These are phyloP conservation scores for Apostichopus leukothele DNA, from an alignment of 53 echinoderm and acorn worm species.

Conservation along the genomic window DNA sequence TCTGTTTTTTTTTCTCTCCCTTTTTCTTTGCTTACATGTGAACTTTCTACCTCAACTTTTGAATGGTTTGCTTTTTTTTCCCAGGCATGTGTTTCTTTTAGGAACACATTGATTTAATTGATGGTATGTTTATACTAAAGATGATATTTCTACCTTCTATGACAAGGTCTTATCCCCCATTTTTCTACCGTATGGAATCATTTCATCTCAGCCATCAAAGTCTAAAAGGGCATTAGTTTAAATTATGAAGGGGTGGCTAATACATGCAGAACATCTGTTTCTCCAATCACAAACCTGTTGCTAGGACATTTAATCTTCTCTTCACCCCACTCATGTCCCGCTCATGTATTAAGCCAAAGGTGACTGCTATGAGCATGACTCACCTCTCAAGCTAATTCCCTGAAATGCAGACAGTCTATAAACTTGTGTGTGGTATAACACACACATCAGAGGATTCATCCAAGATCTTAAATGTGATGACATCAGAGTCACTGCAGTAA, in stretches of 20 bases:
- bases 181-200: background rate
- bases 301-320: background rate
- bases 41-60: background rate
- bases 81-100: background rate
- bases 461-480: too few relatives aligned
- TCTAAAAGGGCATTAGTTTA: background rate
- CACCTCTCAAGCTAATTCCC: too few relatives aligned
- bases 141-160: slow-evolving; percentile 14
- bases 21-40: too few relatives aligned
- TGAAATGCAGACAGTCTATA: too few relatives aligned
- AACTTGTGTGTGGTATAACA: too few relatives aligned
- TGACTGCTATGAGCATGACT: too few relatives aligned
- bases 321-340: background rate
- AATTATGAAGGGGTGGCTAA: background rate
- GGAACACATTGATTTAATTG: background rate
- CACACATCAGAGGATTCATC: too few relatives aligned
- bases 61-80: background rate
- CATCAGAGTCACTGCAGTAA: too few relatives aligned
- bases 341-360: too few relatives aligned
- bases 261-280: background rate
- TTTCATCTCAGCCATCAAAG: background rate
- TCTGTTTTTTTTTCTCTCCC: too few relatives aligned
- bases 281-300: background rate
- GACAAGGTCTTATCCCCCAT: background rate
- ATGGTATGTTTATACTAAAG: slow-evolving; percentile 23